phyloP scores from a whole-genome alignment of 1,140 invertebrate genomes.

The Caenorhabditis brenneri region DNA sequence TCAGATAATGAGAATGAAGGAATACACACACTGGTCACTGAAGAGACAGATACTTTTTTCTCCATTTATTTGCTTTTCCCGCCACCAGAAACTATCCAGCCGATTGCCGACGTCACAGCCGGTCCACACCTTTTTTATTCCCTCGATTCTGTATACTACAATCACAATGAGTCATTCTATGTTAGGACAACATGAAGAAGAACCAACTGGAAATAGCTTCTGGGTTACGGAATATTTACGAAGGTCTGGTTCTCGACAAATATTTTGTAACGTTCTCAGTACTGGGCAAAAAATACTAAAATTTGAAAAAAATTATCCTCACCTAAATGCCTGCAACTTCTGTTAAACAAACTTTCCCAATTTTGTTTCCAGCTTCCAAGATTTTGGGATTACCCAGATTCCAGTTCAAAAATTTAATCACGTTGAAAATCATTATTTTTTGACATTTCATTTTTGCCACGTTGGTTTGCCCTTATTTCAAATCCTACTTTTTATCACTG shows the following conservation, averaged over 20 bases:
- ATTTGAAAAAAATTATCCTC: no score
- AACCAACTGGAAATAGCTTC: not conserved
- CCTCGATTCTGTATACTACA: not conserved
- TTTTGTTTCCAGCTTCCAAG: no score
- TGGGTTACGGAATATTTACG: not conserved
- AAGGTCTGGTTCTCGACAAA: not conserved
- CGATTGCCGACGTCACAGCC: not conserved
- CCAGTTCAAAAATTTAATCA: no score
- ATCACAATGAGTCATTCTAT: not conserved
- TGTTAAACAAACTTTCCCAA: no score
- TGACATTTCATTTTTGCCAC: no score
- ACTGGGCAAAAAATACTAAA: no score
- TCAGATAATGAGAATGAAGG: not conserved
- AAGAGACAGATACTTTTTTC: not conserved
- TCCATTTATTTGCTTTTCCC: slow-evolving; percentile 16
- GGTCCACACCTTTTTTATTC: slow-evolving; percentile 35
- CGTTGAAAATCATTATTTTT: no score
- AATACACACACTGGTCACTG: not conserved
- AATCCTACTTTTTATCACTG: no score
- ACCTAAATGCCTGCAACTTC: no score
- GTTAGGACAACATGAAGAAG: not conserved
- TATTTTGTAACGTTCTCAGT: not conserved
- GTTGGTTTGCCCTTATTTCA: no score
- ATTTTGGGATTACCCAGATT: no score
- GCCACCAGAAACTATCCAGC: slow-evolving; percentile 20